phyloP scores from a whole-genome alignment of 2,888 invertebrate species.

The Agelastica alni region DNA sequence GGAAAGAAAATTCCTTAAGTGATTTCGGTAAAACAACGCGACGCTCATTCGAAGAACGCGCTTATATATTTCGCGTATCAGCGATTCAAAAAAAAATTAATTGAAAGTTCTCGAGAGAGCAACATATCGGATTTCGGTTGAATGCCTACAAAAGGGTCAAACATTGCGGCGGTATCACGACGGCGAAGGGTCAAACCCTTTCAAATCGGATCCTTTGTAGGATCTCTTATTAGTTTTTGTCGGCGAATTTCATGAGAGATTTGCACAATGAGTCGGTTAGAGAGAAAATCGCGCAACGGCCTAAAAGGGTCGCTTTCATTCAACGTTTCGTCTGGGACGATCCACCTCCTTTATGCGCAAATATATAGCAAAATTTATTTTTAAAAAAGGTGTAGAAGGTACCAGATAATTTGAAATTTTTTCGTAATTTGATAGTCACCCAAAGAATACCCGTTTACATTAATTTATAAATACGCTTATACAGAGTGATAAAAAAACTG shows the following conservation, averaged over 20 bases:
- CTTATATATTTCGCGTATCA: constrained; percentile 5
- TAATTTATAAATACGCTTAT: no score
- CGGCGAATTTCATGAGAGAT: constrained; percentile 47
- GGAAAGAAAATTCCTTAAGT: no score
- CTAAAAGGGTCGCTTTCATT: constrained; percentile 10
- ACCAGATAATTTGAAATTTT: no score
- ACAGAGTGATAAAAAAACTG: no score
- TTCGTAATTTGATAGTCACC: no score
- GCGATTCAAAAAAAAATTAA: constrained; percentile 14
- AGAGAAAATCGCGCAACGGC: constrained; percentile 18
- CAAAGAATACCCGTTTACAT: no score
- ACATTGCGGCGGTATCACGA: constrained; percentile 36
- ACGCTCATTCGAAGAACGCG: no score
- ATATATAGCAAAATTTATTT: background rate
- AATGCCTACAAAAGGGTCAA: constrained; percentile 42
- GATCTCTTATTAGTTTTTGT: constrained; percentile 48
- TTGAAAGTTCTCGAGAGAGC: constrained; percentile 26
- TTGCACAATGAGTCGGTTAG: constrained; percentile 43
- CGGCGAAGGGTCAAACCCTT: constrained; percentile 43
- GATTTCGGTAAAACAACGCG: no score
- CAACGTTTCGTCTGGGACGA: constrained; percentile 16
- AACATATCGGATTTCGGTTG: constrained; percentile 43
- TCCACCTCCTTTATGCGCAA: constrained; percentile 3
- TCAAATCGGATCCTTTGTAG: constrained; percentile 48
- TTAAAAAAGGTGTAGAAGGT: no score